phyloP scores from a whole-genome alignment of 2,797 vertebrate species.

The Urosaurus nigricauda region DNA sequence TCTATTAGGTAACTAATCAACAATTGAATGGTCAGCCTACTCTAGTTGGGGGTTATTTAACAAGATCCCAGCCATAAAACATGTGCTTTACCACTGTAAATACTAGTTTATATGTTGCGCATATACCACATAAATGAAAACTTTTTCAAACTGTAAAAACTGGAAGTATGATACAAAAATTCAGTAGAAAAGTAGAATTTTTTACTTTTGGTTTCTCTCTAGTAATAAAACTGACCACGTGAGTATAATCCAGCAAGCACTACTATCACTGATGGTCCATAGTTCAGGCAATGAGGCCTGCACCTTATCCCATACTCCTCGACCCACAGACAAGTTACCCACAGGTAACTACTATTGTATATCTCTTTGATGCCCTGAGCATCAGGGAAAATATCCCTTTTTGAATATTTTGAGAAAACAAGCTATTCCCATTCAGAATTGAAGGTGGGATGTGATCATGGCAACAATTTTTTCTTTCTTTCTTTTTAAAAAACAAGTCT shows the following conservation, averaged over 20 bases:
- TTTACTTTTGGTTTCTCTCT: constrained; percentile 27
- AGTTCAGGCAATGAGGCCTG: too few species aligned
- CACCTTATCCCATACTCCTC: too few species aligned
- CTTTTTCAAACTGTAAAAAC: background rate
- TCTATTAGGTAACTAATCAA: too few species aligned
- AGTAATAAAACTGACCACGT: background rate
- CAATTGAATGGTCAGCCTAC: too few species aligned
- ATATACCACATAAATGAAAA: background rate
- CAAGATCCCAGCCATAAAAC: background rate
- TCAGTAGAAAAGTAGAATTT: background rate
- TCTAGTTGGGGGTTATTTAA: too few species aligned
- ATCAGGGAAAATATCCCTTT: background rate
- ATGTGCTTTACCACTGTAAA: background rate
- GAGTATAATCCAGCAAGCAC: background rate
- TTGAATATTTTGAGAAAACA: background rate
- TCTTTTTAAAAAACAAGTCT: background rate
- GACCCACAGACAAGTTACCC: too few species aligned
- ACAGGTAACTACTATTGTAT: background rate
- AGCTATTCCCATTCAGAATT: background rate
- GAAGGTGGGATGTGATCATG: background rate
- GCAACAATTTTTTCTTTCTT: background rate
- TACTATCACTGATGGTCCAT: too few species aligned
- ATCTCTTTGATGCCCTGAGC: too few species aligned
- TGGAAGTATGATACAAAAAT: background rate
- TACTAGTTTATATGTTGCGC: background rate